phyloP scores from a whole-genome alignment of 2,113 vertebrate genomes.

The Choloepus hoffmanni region DNA sequence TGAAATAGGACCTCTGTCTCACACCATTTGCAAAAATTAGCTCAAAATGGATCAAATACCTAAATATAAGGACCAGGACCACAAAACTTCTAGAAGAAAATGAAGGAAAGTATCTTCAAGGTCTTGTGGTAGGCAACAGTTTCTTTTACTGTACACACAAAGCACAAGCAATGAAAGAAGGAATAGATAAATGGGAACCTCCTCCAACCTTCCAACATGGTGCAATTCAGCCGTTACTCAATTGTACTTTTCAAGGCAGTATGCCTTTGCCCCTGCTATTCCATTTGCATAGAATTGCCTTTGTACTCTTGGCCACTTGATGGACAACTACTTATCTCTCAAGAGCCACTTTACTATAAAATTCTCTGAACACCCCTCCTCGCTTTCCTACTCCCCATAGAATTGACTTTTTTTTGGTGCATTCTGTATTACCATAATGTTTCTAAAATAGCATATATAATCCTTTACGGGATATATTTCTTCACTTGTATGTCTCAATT shows the following conservation, averaged over 20 bases:
- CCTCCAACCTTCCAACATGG: not conserved
- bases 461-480: not conserved
- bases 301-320: not conserved
- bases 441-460: not conserved
- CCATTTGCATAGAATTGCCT: not conserved
- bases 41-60: too few relatives aligned
- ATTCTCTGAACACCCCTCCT: not conserved
- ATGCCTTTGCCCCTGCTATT: not conserved
- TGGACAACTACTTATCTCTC: not conserved
- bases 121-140: too few relatives aligned
- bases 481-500: not conserved
- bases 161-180: too few relatives aligned
- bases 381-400: not conserved
- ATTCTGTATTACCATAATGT: not conserved
- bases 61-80: too few relatives aligned
- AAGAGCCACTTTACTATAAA: not conserved
- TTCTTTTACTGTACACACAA: too few relatives aligned
- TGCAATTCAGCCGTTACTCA: not conserved
- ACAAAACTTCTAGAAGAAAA: too few relatives aligned
- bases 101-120: too few relatives aligned
- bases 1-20: too few relatives aligned
- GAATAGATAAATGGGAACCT: not conserved
- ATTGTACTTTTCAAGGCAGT: not conserved
- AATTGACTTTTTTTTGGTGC: not conserved
- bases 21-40: too few relatives aligned